phyloP scores from a whole-genome alignment of 2,797 vertebrate species.

The Sylvilagus floridanus region DNA sequence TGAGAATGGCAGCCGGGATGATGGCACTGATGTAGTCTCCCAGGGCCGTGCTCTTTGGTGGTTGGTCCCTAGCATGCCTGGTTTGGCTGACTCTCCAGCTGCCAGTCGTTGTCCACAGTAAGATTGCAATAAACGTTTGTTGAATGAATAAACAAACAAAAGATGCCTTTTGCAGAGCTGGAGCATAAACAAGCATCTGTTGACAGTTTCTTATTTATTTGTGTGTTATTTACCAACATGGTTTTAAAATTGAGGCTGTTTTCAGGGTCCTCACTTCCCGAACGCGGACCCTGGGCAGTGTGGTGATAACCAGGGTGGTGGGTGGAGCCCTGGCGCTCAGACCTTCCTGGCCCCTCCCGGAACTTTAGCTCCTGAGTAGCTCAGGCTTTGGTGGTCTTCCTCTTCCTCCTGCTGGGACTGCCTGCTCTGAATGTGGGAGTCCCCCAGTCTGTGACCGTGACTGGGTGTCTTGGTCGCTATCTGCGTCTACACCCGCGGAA shows the following conservation, averaged over 20 bases:
- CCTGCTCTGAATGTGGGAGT: too few species aligned
- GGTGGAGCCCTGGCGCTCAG: too few species aligned
- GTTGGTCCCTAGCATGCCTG: accelerated
- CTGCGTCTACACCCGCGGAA: accelerated
- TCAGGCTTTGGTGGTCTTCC: not conserved
- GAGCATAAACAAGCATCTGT: not conserved
- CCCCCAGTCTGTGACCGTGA: accelerated
- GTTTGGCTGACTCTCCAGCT: not conserved
- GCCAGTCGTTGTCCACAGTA: accelerated
- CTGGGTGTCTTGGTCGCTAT: not conserved
- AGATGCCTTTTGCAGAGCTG: not conserved
- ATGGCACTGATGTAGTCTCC: not conserved
- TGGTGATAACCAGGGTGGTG: accelerated
- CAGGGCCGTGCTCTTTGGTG: accelerated
- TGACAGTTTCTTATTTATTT: not conserved
- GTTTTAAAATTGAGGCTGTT: not conserved
- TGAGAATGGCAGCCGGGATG: not conserved
- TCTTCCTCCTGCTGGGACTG: too few species aligned
- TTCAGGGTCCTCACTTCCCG: not conserved
- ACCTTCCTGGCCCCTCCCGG: not conserved
- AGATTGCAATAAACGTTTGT: not conserved
- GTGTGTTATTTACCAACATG: not conserved
- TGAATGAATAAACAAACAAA: not conserved
- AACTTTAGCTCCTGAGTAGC: too few species aligned
- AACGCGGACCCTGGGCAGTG: not conserved